Percentiles rank a stretch among this genome's conserved stretches.
Evolutionary conservation across 2,113 vertebrate genomes (phyloP).

Genomic region (Hippocampus zosterae): DNA sequence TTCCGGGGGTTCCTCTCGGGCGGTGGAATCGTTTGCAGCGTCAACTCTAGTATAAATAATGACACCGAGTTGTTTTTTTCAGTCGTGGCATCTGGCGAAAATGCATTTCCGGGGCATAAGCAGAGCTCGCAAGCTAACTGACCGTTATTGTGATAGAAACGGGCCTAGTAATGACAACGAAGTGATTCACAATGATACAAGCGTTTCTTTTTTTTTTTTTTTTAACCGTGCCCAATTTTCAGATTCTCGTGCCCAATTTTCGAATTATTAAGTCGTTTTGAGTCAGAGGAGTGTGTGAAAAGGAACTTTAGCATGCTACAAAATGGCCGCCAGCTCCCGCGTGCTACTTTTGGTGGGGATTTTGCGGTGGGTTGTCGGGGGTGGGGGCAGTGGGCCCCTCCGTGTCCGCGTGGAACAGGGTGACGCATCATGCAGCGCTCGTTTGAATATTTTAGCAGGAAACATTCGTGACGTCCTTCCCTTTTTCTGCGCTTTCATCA

Average conservation of each 20-base stretch:
- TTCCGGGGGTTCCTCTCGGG: too few relatives aligned
- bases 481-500: constrained; percentile 50
- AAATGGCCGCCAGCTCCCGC: constrained; percentile 32
- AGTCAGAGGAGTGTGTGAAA: constrained; percentile 36
- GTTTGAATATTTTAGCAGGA: constrained; percentile 69
- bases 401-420: constrained; percentile 45
- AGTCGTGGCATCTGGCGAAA: too few relatives aligned
- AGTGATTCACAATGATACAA: too few relatives aligned
- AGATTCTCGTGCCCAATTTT: not conserved
- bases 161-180: too few relatives aligned
- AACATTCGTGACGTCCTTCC: constrained; percentile 63
- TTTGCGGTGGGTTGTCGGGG: constrained; percentile 13
- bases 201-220: not conserved
- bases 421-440: constrained; percentile 65
- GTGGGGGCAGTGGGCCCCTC: constrained; percentile 17
- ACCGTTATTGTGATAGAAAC: too few relatives aligned
- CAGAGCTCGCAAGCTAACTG: too few relatives aligned
- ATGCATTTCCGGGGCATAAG: too few relatives aligned
- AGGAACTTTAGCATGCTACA: constrained; percentile 57
- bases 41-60: too few relatives aligned
- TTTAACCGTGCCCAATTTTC: not conserved
- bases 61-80: too few relatives aligned
- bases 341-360: constrained; percentile 20
- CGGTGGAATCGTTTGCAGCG: too few relatives aligned
- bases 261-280: constrained; percentile 45